phyloP scores from a whole-genome alignment of 2,888 invertebrate species.

The Pterobdella sp. region DNA sequence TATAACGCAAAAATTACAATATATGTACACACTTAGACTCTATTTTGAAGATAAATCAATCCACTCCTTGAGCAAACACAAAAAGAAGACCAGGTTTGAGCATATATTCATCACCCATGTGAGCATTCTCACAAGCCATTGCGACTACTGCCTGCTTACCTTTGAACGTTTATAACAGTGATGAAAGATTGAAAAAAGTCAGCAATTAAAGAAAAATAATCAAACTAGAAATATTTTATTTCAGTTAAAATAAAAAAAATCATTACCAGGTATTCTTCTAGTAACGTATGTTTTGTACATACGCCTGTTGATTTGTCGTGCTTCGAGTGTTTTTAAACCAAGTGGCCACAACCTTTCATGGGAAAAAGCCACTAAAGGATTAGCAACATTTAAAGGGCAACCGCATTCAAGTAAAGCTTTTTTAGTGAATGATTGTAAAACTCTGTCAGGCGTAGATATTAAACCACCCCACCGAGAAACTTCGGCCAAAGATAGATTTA shows the following conservation, averaged over 20 bases:
- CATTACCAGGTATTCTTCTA: constrained; percentile 72
- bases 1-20: too few species aligned
- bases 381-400: constrained; percentile 83
- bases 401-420: constrained; percentile 80
- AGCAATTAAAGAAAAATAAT: neutral
- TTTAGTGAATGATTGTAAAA: constrained; percentile 80
- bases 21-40: too few species aligned
- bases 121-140: constrained; percentile 83
- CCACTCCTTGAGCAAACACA: constrained; percentile 94
- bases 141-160: constrained; percentile 89
- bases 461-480: constrained; percentile 96
- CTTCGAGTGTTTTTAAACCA: constrained; percentile 79
- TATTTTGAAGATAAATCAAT: too few species aligned
- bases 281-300: constrained; percentile 89
- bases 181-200: neutral
- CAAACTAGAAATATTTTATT: neutral
- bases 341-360: constrained; percentile 92
- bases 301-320: constrained; percentile 82
- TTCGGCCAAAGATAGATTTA: constrained; percentile 53
- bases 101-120: constrained; percentile 92
- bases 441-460: constrained; percentile 94
- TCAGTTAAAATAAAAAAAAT: neutral
- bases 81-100: constrained; percentile 90
- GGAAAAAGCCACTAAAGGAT: constrained; percentile 91
- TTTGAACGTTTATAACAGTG: constrained; percentile 53